A percentile compares a stretch with the other conserved stretches of the same genome.
phyloP scores from a whole-genome alignment of 2,888 invertebrate genomes.

The Volucella inflata region DNA sequence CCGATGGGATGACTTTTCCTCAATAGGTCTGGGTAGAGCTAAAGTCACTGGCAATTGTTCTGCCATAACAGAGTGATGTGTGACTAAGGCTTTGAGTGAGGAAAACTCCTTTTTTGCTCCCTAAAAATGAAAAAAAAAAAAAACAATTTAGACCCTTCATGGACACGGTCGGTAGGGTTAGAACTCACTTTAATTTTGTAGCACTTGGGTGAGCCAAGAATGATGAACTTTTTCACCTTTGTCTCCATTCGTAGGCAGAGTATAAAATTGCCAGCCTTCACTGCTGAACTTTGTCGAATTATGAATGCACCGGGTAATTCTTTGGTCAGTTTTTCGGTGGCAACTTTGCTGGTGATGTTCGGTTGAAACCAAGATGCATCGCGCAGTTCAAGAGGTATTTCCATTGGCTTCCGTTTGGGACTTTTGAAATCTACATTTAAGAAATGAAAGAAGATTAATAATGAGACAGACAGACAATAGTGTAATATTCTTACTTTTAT shows the following conservation, averaged over 20 bases:
- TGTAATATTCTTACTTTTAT: constrained; percentile 30
- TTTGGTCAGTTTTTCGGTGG: constrained; percentile 77
- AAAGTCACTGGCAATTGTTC: constrained; percentile 97
- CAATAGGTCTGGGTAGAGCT: constrained; percentile 87
- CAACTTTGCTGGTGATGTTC: constrained; percentile 79
- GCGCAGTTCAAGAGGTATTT: constrained; percentile 77
- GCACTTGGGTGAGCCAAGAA: constrained; percentile 77
- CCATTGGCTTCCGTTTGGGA: constrained; percentile 57
- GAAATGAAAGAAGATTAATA: neutral
- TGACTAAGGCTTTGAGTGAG: constrained; percentile 94
- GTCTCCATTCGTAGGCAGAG: constrained; percentile 79
- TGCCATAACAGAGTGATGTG: constrained; percentile 98
- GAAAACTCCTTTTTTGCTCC: constrained; percentile 98
- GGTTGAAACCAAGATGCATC: constrained; percentile 80
- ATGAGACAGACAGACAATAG: too few species aligned
- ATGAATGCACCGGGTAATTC: constrained; percentile 79
- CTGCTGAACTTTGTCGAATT: constrained; percentile 79
- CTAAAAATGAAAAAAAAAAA: constrained; percentile 85
- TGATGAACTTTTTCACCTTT: constrained; percentile 79
- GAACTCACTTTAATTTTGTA: constrained; percentile 79
- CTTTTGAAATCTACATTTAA: constrained; percentile 35
- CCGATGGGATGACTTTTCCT: constrained; percentile 78
- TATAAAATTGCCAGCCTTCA: constrained; percentile 75
- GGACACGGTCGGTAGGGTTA: too few species aligned
- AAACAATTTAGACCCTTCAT: neutral